These are phyloP conservation scores for Drosophila insularis DNA, from an alignment of 1,140 invertebrate species.

Conservation along the genomic window DNA sequence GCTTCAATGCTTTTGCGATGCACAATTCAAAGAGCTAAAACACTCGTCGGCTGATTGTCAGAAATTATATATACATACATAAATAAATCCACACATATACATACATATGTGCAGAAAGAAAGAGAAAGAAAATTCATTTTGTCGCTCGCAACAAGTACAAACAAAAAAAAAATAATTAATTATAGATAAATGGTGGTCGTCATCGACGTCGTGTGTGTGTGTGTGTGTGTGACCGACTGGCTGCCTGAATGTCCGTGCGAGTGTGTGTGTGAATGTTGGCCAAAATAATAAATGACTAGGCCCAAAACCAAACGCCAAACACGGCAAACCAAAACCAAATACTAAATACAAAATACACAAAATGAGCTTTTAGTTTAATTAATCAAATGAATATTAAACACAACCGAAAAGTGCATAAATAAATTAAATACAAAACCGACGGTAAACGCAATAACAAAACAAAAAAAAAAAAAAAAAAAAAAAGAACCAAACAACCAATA, in stretches of 20 bases:
- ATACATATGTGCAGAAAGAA: background rate
- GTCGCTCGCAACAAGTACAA: slow-evolving; percentile 62
- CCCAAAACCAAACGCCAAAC: slow-evolving; percentile 22
- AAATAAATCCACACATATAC: slow-evolving; percentile 16
- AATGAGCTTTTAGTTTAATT: slow-evolving; percentile 81
- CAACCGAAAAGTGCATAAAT: slow-evolving; percentile 40
- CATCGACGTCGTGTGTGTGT: slow-evolving; percentile 20
- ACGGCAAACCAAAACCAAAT: slow-evolving; percentile 6
- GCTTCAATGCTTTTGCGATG: slow-evolving; percentile 6
- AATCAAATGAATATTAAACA: slow-evolving; percentile 66
- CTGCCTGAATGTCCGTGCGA: background rate
- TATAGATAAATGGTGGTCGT: slow-evolving; percentile 75
- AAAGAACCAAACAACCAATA: slow-evolving; percentile 5
- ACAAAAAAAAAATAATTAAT: slow-evolving; percentile 72
- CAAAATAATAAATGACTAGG: slow-evolving; percentile 70
- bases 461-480: background rate
- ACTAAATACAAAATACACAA: slow-evolving; percentile 31
- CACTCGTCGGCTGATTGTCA: background rate
- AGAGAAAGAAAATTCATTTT: slow-evolving; percentile 55
- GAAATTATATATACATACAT: slow-evolving; percentile 26
- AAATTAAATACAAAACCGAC: slow-evolving; percentile 18
- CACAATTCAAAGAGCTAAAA: background rate
- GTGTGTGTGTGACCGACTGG: background rate
- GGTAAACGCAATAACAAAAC: background rate
- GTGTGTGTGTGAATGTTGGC: slow-evolving; percentile 11